These are phyloP conservation scores for Montipora capricornis DNA, from an alignment of 64 coral and sea anemone species.

Conservation along the genomic window DNA sequence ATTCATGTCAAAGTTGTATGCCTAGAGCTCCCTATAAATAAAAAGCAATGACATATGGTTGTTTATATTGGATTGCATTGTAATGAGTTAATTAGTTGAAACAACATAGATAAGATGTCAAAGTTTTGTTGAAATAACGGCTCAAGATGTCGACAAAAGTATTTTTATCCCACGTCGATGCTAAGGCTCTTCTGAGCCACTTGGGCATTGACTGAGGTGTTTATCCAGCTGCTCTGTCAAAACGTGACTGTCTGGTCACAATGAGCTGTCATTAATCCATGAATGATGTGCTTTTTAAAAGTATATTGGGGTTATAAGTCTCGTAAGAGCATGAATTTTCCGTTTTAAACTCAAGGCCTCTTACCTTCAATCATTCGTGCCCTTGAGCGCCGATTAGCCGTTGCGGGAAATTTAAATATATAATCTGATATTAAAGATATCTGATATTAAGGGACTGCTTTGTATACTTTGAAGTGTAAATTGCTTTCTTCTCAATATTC, in stretches of 20 bases:
- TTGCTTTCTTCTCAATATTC: too few relatives aligned
- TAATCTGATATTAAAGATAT: too few relatives aligned
- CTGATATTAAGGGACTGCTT: too few relatives aligned
- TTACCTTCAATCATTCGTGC: background rate
- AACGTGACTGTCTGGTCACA: background rate
- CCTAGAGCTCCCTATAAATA: too few relatives aligned
- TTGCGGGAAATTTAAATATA: too few relatives aligned
- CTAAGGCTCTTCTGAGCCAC: background rate
- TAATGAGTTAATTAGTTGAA: background rate
- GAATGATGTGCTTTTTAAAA: background rate
- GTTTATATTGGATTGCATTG: background rate
- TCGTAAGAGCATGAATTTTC: background rate
- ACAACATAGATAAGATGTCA: background rate
- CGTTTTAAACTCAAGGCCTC: background rate
- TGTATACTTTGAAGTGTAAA: too few relatives aligned
- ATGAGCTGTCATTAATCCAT: background rate
- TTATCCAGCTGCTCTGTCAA: background rate
- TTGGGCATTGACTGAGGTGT: background rate
- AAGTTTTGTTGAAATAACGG: background rate
- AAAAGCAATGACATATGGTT: background rate
- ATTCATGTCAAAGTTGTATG: too few relatives aligned
- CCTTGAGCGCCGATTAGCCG: background rate
- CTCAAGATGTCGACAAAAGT: background rate
- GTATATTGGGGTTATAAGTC: background rate
- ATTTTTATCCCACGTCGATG: too few relatives aligned